Evolutionary conservation across 2,888 invertebrate genomes (phyloP).

Genomic region (Ryuthela nishihirai): DNA sequence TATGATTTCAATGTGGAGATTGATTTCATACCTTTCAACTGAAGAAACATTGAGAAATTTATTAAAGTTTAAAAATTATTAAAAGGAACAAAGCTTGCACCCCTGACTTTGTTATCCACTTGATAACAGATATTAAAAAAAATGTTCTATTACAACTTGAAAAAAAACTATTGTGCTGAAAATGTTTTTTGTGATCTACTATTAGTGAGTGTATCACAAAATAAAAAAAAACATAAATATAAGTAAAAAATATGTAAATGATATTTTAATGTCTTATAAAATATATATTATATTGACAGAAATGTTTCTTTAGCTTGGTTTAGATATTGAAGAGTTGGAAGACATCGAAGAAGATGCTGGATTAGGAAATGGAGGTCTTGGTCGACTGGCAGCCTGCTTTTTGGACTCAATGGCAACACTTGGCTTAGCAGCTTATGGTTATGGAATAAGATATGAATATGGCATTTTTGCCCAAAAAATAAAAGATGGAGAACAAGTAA

Average conservation of each 20-base stretch:
- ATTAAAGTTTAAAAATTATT: too few species aligned
- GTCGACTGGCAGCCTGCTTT: conserved; percentile 97
- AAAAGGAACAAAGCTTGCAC: too few species aligned
- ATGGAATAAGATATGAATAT: conserved; percentile 97
- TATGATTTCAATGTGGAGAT: too few species aligned
- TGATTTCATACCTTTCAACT: too few species aligned
- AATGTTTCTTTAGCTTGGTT: conserved; percentile 63
- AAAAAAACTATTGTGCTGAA: too few species aligned
- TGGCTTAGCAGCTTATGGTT: conserved; percentile 96
- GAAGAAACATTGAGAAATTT: too few species aligned
- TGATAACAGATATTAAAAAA: too few species aligned
- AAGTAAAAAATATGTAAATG: background rate
- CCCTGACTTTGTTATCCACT: too few species aligned
- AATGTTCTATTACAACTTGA: too few species aligned
- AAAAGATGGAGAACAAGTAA: conserved; percentile 87
- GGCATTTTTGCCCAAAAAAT: conserved; percentile 98
- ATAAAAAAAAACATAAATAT: background rate
- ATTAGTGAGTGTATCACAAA: too few species aligned
- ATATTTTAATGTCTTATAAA: background rate
- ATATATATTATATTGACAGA: background rate
- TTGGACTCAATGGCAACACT: conserved; percentile 97
- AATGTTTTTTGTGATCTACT: too few species aligned
- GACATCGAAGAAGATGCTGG: conserved; percentile 98
- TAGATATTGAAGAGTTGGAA: conserved; percentile 96
- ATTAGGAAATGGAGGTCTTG: conserved; percentile 95